Evolutionary conservation across 2,888 invertebrate species (phyloP).

Genomic region (Cheilosia vulpina): DNA sequence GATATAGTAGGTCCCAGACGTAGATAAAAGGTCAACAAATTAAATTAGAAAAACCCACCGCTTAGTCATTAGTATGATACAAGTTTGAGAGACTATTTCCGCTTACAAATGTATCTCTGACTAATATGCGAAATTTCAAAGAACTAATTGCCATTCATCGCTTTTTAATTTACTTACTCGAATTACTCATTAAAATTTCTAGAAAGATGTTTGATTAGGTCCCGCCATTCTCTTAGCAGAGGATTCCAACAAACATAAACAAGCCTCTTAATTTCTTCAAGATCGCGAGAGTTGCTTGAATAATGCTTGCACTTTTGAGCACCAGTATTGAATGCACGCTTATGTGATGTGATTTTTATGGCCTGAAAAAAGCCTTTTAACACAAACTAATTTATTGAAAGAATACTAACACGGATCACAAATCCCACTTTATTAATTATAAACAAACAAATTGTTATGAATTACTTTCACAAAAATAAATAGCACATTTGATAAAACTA

Average conservation of each 20-base stretch:
- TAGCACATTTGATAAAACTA: not conserved
- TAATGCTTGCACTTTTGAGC: constrained; percentile 4
- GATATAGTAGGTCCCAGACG: no score
- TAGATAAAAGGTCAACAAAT: not conserved
- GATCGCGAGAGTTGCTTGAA: not conserved
- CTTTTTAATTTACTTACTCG: constrained; percentile 7
- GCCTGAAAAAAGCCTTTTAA: not conserved
- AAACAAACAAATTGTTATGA: not conserved
- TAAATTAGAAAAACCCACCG: not conserved
- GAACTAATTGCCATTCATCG: constrained; percentile 1
- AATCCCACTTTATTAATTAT: not conserved
- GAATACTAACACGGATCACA: not conserved
- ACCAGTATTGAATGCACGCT: not conserved
- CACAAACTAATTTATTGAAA: not conserved
- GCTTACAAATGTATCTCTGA: constrained; percentile 23
- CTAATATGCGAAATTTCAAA: constrained; percentile 27
- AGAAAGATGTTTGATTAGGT: not conserved
- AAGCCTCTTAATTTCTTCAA: constrained; percentile 3
- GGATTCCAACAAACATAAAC: constrained; percentile 17
- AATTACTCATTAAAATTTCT: constrained; percentile 12
- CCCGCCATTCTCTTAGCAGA: constrained; percentile 8
- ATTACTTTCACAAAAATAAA: not conserved
- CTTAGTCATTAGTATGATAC: not conserved
- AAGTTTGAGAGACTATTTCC: not conserved
- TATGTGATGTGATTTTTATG: not conserved